A percentile compares a stretch with the other conserved stretches of the same genome.
phyloP scores from a whole-genome alignment of 2,888 invertebrate genomes.

The Lycocerus yunnanus region DNA sequence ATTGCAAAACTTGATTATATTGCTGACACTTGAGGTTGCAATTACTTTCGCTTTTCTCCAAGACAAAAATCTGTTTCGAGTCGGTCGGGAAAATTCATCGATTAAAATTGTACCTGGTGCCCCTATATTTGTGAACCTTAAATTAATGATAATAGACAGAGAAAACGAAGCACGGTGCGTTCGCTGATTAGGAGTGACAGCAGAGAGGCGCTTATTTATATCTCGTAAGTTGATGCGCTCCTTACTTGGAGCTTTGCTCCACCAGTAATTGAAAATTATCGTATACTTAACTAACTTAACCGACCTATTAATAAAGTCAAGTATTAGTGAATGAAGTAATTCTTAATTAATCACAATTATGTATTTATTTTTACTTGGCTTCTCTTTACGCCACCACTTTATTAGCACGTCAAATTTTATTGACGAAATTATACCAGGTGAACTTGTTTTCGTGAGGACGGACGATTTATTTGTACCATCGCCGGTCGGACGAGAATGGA shows the following conservation, averaged over 20 bases:
- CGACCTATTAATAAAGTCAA: conserved; percentile 25
- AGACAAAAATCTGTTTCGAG: not conserved
- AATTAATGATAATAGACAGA: conserved; percentile 14
- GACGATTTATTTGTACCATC: too few species aligned
- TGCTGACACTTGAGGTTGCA: conserved; percentile 13
- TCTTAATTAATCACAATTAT: not conserved
- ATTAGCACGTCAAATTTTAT: not conserved
- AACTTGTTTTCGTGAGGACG: not conserved
- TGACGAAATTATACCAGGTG: not conserved
- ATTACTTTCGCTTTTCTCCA: not conserved
- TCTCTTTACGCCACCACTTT: not conserved
- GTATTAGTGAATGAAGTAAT: conserved; percentile 22
- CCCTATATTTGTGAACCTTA: conserved; percentile 3
- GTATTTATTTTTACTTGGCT: not conserved
- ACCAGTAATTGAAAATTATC: conserved; percentile 31
- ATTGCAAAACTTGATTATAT: conserved; percentile 20
- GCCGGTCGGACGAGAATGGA: too few species aligned
- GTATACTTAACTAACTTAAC: conserved; percentile 26
- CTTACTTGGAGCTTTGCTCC: conserved; percentile 30
- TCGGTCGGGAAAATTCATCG: not conserved
- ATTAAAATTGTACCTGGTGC: not conserved
- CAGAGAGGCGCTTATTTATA: conserved; percentile 31
- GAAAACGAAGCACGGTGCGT: conserved; percentile 15
- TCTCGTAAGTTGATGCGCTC: conserved; percentile 33
- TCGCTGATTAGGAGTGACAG: conserved; percentile 32